phyloP scores from a whole-genome alignment of 2,888 invertebrate species.

The Catocala sponsa region DNA sequence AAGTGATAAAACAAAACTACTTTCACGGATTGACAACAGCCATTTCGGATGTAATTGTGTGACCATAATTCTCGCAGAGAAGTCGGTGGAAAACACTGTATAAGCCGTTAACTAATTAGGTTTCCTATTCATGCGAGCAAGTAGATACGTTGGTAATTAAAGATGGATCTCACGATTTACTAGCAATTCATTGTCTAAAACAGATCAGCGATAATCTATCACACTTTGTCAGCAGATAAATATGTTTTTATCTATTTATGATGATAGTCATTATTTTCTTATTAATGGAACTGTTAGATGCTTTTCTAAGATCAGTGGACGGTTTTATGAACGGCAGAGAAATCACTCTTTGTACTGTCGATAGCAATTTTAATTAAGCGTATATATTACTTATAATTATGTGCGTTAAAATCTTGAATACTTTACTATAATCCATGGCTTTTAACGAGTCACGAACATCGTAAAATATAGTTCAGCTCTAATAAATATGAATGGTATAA shows the following conservation, averaged over 20 bases:
- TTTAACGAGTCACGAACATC: conserved; percentile 18
- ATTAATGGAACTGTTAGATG: conserved; percentile 37
- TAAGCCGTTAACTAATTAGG: conserved; percentile 67
- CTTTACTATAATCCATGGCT: conserved; percentile 14
- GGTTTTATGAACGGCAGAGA: conserved; percentile 17
- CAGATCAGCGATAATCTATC: conserved; percentile 56
- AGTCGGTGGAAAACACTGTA: conserved; percentile 42
- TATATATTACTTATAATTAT: background rate
- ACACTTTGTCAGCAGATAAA: conserved; percentile 47
- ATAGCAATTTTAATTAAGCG: background rate
- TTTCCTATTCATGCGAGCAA: conserved; percentile 67
- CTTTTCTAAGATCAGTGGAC: conserved; percentile 34
- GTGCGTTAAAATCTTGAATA: background rate
- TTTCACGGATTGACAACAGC: conserved; percentile 8
- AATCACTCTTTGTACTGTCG: conserved; percentile 8
- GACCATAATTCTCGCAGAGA: conserved; percentile 31
- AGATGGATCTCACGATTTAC: conserved; percentile 70
- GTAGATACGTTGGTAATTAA: conserved; percentile 59
- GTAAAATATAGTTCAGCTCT: conserved; percentile 45
- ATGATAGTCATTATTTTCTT: conserved; percentile 5
- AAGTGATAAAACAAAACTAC: conserved; percentile 16
- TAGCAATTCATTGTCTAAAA: conserved; percentile 59
- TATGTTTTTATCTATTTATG: conserved; percentile 37
- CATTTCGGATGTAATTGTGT: conserved; percentile 24
- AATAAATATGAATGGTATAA: conserved; percentile 47